Conservation (phyloP, 1,140 invertebrate genomes). For the Rhyzopertha dominica region DNA sequence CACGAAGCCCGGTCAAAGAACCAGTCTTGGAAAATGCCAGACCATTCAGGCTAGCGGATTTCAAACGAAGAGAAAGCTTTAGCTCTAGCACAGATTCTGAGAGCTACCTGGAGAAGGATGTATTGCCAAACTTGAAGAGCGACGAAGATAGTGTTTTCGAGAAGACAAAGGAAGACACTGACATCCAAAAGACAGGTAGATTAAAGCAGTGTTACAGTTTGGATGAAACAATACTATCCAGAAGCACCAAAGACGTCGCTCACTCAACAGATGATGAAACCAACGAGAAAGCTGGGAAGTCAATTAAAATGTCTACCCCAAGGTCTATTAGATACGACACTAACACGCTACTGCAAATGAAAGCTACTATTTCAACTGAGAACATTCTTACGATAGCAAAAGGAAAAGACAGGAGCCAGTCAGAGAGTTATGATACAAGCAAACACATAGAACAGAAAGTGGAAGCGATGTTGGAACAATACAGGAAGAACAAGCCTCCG, state of each 20-base stretch:
- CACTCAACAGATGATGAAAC: conserved; percentile 42
- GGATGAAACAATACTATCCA: conserved; percentile 14
- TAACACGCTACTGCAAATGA: conserved; percentile 49
- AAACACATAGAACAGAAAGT: conserved; percentile 28
- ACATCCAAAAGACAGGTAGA: conserved; percentile 8
- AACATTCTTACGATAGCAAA: conserved; percentile 22
- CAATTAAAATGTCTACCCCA: conserved; percentile 45
- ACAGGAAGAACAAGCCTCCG: conserved; percentile 34
- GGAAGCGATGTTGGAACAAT: conserved; percentile 30
- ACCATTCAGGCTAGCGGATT: conserved; percentile 32
- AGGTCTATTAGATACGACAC: conserved; percentile 46
- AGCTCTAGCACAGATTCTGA: conserved; percentile 41
- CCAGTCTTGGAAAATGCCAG: conserved; percentile 8
- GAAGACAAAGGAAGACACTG: conserved; percentile 1
- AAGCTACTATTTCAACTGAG: conserved; percentile 40
- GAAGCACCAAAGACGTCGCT: conserved; percentile 16
- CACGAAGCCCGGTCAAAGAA: conserved; percentile 1
- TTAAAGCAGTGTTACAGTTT: conserved; percentile 14
- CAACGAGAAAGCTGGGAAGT: conserved; percentile 45
- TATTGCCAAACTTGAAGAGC: conserved; percentile 31
- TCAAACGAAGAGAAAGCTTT: conserved; percentile 31
- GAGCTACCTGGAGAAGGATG: conserved; percentile 41
- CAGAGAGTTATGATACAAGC: conserved; percentile 10
- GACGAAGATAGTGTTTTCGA: conserved; percentile 24
- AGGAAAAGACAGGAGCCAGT: conserved; percentile 4